Evolutionary conservation across 2,113 vertebrate genomes (phyloP).

Genomic region (Atlantisia rogersi): DNA sequence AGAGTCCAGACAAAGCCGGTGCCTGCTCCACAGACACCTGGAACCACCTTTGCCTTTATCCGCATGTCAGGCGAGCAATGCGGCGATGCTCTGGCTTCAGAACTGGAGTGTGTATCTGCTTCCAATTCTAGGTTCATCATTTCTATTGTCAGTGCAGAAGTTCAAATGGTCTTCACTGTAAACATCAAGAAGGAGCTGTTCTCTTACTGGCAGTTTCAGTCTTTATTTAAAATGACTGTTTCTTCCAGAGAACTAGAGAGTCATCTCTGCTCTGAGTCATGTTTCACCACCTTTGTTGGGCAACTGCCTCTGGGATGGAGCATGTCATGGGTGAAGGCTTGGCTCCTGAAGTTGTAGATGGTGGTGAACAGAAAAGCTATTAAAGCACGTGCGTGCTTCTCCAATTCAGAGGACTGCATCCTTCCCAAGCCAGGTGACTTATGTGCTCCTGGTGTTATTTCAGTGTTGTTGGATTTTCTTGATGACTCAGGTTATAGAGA

Average conservation of each 20-base stretch:
- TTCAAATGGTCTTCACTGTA: neutral
- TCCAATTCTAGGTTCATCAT: neutral
- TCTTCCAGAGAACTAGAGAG: neutral
- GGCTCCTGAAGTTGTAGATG: neutral
- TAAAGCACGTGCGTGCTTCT: neutral
- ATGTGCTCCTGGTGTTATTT: neutral
- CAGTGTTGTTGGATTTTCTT: neutral
- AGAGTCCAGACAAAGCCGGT: neutral
- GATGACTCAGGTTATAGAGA: neutral
- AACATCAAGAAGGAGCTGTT: neutral
- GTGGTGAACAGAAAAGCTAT: neutral
- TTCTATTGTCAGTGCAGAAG: neutral
- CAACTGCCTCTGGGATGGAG: neutral
- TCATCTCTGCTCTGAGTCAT: neutral
- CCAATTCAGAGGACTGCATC: neutral
- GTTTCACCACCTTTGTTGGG: neutral
- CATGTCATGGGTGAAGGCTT: fast-evolving
- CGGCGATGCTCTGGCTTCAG: neutral
- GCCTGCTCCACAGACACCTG: neutral
- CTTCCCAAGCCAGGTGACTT: neutral
- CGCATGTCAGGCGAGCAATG: fast-evolving
- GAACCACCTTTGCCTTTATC: neutral
- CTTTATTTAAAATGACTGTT: neutral
- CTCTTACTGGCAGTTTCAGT: neutral
- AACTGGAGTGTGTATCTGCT: neutral